Conservation (phyloP, 2,797 vertebrate species). For the Hippoglossus hippoglossus region DNA sequence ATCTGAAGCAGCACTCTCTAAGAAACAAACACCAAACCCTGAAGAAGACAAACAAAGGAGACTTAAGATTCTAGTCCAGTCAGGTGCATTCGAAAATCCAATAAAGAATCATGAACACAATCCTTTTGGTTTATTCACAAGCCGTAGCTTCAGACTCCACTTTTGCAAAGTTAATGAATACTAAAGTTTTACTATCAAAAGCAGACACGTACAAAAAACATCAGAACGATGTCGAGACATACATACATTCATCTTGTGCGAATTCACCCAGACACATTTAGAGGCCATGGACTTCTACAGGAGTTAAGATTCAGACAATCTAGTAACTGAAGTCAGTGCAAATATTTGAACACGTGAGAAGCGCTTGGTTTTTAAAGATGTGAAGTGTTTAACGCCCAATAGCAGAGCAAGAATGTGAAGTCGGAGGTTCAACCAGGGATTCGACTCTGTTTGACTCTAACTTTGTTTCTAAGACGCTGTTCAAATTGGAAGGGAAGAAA, state of each 20-base stretch:
- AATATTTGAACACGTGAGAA: slow-evolving; percentile 27
- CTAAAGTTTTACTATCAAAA: slow-evolving; percentile 53
- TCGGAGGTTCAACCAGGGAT: background rate
- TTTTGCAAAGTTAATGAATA: slow-evolving; percentile 40
- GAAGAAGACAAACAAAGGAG: slow-evolving; percentile 23
- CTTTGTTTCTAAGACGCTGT: background rate
- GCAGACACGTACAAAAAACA: slow-evolving; percentile 48
- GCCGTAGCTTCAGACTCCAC: slow-evolving; percentile 38
- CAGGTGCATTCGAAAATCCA: slow-evolving; percentile 11
- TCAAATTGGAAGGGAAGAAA: background rate
- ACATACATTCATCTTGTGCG: slow-evolving; percentile 60
- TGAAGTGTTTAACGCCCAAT: background rate
- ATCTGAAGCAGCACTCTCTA: slow-evolving; percentile 19
- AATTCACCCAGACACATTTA: slow-evolving; percentile 38
- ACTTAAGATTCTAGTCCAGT: slow-evolving; percentile 23
- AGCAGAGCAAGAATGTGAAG: background rate
- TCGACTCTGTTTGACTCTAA: background rate
- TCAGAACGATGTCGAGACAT: slow-evolving; percentile 40
- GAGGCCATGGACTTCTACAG: slow-evolving; percentile 26
- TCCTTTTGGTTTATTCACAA: slow-evolving; percentile 61
- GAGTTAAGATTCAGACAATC: slow-evolving; percentile 8
- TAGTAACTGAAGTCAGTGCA: background rate
- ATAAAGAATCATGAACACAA: slow-evolving; percentile 33
- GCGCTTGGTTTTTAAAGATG: background rate
- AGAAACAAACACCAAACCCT: slow-evolving; percentile 10